Conservation (phyloP, 2,888 invertebrate genomes). For the Drosophila paranaensis region DNA sequence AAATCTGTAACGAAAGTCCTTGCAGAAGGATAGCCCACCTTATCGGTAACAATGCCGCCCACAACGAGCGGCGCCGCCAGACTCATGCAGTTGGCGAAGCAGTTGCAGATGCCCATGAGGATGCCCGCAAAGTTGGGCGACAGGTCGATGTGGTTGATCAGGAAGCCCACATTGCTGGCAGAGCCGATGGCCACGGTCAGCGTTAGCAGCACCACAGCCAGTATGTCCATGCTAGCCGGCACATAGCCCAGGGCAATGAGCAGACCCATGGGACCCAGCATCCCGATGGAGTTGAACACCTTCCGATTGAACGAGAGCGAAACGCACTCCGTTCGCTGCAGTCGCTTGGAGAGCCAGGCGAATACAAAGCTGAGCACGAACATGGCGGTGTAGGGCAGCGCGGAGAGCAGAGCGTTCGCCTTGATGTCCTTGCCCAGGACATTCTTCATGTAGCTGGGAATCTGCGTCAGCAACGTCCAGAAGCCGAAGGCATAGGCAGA, state of each 20-base stretch:
- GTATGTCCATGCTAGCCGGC: slow-evolving; percentile 71
- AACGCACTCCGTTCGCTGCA: slow-evolving; percentile 82
- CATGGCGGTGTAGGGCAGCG: slow-evolving; percentile 87
- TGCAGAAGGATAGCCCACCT: slow-evolving; percentile 83
- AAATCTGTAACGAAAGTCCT: neutral
- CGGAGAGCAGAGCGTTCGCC: slow-evolving; percentile 87
- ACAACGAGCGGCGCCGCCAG: slow-evolving; percentile 88
- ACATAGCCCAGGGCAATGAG: slow-evolving; percentile 86
- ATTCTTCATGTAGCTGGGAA: slow-evolving; percentile 89
- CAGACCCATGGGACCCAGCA: slow-evolving; percentile 86
- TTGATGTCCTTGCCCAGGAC: slow-evolving; percentile 90
- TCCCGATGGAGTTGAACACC: slow-evolving; percentile 83
- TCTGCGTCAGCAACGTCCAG: slow-evolving; percentile 89
- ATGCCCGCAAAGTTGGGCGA: slow-evolving; percentile 89
- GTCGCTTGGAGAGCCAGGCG: slow-evolving; percentile 85
- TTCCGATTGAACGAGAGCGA: slow-evolving; percentile 83
- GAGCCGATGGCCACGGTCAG: slow-evolving; percentile 87
- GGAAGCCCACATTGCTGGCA: slow-evolving; percentile 87
- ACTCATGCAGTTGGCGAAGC: slow-evolving; percentile 88
- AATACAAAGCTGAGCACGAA: slow-evolving; percentile 86
- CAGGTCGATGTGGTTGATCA: slow-evolving; percentile 88
- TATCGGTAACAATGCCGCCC: slow-evolving; percentile 86
- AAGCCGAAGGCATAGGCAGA: slow-evolving; percentile 88
- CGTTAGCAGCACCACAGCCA: slow-evolving; percentile 86
- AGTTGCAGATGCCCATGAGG: slow-evolving; percentile 89